Evolutionary conservation across 1,140 invertebrate species (phyloP).

Genomic region (Bactericera cockerelli): DNA sequence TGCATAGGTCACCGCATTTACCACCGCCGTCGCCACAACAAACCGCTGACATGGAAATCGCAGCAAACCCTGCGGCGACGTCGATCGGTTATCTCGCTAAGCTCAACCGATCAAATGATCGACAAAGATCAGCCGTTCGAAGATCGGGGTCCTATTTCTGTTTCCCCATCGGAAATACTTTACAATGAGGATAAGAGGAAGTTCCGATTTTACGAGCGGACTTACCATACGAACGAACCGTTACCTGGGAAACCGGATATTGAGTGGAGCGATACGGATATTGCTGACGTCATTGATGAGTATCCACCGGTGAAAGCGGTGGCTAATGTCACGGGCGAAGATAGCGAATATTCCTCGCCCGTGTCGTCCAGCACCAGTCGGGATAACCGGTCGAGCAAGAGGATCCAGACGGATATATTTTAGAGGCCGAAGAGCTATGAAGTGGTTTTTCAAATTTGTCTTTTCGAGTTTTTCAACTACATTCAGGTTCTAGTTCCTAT

Average conservation of each 20-base stretch:
- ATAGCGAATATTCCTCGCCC: conserved; percentile 7
- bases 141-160: background rate
- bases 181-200: background rate
- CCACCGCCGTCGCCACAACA: background rate
- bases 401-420: conserved; percentile 17
- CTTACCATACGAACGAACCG: conserved; percentile 67
- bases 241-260: conserved; percentile 46
- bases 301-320: conserved; percentile 6
- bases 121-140: background rate
- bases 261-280: conserved; percentile 54
- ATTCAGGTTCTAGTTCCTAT: too few relatives aligned
- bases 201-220: conserved; percentile 20
- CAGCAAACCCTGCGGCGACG: conserved; percentile 5
- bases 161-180: conserved; percentile 6
- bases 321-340: conserved; percentile 5
- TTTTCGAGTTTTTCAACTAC: too few relatives aligned
- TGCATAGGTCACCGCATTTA: conserved; percentile 50
- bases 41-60: background rate
- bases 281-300: conserved; percentile 57
- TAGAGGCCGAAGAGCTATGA: too few relatives aligned
- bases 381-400: background rate
- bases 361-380: conserved; percentile 2
- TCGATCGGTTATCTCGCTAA: background rate
- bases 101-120: background rate
- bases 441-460: too few relatives aligned